Evolutionary conservation across 2,797 vertebrate species (phyloP), one percentile per base, ranked within the genome.

Genomic region (Peromyscus melanophrys): DNA sequence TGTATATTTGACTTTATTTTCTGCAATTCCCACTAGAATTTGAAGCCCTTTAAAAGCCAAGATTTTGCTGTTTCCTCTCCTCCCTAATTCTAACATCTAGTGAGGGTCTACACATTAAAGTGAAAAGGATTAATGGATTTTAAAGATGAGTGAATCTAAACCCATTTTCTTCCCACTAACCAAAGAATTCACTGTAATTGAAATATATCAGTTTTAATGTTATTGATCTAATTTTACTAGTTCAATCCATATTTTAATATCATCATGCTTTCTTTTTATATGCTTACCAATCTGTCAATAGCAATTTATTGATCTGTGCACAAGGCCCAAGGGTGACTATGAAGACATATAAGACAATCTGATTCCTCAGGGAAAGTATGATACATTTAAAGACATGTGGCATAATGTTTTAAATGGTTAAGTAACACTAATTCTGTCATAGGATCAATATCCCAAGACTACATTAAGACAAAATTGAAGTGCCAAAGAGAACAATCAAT

Each of bases 391-490:
- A 95, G 77, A 96, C 57, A 94, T 89, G 87, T 80, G 57, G 59
- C 65, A 95, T 91, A 94, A 94, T 80, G 57, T 92, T 96, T 91
- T 87, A 55, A 97, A 97, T 97, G 90, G 94, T 95, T 97, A 97
- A 96, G 69, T 95, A 97, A 95, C 82, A 97, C 78, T 95, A 96
- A 96, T 86, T 95, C 57, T 73, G 82, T 71, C 52, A 89, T 95
- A 95, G 63, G 88, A 97, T 97, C 97, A 96, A 96, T 97, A 96
- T 86, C 31, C 23, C 63, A 95, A 87, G 90, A 89, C 75, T 89
- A 6, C 90, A 97, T 97, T 97, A 92, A 94, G 89, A 96, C 65
- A 94, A 94, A 97, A 97, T 92, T 95, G 89, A 97, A 96, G 52
- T 97, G 92, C 57, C 96, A 96, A 89, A 73, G 49, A 97, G 69